Evolutionary conservation across 2,113 vertebrate species (phyloP).

Genomic region (Gopherus evgoodei): DNA sequence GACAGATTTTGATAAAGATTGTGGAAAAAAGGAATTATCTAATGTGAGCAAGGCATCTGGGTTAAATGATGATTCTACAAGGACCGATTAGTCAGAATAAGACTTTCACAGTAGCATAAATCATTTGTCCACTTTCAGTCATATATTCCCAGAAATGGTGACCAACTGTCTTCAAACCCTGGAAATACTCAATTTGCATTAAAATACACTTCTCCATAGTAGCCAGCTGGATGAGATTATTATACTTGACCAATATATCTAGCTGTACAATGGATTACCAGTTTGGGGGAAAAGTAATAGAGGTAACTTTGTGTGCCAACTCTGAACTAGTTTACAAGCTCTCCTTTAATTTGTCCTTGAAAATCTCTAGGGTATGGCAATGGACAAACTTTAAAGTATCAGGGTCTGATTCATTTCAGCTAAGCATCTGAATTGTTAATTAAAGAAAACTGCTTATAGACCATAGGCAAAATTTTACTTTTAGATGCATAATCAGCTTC

Average conservation of each 20-base stretch:
- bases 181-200: constrained; percentile 30
- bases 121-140: constrained; percentile 43
- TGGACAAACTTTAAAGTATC: neutral
- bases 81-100: constrained; percentile 50
- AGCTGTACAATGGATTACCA: neutral
- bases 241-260: neutral
- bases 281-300: neutral
- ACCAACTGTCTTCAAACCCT: neutral
- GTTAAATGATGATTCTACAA: constrained; percentile 68
- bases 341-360: neutral
- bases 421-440: neutral
- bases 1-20: neutral
- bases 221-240: neutral
- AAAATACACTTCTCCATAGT: constrained; percentile 32
- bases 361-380: neutral
- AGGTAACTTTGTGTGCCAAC: neutral
- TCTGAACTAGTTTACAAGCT: neutral
- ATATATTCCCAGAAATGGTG: constrained; percentile 72
- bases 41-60: constrained; percentile 37
- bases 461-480: neutral
- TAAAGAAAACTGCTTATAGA: neutral
- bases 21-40: constrained; percentile 51
- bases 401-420: neutral
- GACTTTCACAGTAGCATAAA: constrained; percentile 46
- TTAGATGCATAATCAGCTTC: neutral